These are phyloP conservation scores for Drosophila pachea DNA, from an alignment of 1,140 invertebrate species.

Conservation along the genomic window DNA sequence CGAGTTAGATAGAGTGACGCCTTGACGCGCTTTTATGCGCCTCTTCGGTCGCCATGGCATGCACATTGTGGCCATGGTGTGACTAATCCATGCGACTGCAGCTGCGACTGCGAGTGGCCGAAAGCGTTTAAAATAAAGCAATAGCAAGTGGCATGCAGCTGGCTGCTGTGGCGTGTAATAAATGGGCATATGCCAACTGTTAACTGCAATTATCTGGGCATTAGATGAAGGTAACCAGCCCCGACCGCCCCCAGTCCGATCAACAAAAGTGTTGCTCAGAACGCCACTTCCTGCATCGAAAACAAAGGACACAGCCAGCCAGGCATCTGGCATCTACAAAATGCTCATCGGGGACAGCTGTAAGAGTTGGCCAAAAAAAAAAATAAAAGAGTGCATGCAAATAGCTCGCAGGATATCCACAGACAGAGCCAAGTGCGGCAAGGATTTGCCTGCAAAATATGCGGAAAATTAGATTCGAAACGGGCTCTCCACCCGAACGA, in stretches of 20 bases:
- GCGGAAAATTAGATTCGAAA: constrained; percentile 67
- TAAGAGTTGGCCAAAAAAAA: constrained; percentile 23
- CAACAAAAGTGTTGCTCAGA: constrained; percentile 32
- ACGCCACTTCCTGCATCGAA: constrained; percentile 52
- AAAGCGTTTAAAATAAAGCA: constrained; percentile 64
- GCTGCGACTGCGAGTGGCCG: constrained; percentile 40
- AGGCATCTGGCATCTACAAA: constrained; percentile 6
- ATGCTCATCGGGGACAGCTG: constrained; percentile 33
- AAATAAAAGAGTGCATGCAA: constrained; percentile 39
- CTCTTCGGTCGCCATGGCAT: constrained; percentile 29
- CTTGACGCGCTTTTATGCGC: constrained; percentile 51
- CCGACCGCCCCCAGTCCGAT: background rate
- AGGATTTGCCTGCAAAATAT: constrained; percentile 47
- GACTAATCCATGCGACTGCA: constrained; percentile 33
- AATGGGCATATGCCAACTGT: constrained; percentile 51
- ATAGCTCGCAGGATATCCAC: constrained; percentile 34
- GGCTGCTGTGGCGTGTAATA: constrained; percentile 55
- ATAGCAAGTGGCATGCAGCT: constrained; percentile 46
- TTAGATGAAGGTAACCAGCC: constrained; percentile 31
- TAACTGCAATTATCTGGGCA: constrained; percentile 49
- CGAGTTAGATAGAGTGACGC: constrained; percentile 23
- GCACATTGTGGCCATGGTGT: constrained; percentile 38
- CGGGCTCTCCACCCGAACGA: background rate
- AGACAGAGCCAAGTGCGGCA: constrained; percentile 36
- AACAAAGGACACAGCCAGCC: constrained; percentile 44